A percentile compares a stretch with the other conserved stretches of the same genome.
Conservation (phyloP, 2,888 invertebrate genomes). For the Taenaris catops region DNA sequence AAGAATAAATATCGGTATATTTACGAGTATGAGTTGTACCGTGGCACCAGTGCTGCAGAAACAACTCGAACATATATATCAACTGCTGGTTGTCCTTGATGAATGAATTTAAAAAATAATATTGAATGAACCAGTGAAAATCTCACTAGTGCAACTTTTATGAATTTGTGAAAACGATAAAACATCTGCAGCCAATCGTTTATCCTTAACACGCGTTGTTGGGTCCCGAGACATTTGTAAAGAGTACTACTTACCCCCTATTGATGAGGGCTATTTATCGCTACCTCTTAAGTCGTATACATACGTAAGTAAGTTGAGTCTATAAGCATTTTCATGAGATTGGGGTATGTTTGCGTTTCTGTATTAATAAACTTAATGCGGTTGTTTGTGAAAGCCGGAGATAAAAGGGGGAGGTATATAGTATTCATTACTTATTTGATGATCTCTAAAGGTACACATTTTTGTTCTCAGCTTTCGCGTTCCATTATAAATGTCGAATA, state of each 20-base stretch:
- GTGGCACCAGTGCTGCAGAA: too few species aligned
- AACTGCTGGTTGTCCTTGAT: too few species aligned
- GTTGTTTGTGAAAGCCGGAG: conserved; percentile 14
- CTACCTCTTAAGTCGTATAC: conserved; percentile 25
- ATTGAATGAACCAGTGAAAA: too few species aligned
- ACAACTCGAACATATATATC: too few species aligned
- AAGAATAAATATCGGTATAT: too few species aligned
- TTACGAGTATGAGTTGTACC: too few species aligned
- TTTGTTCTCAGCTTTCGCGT: too few species aligned
- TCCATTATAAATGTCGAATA: too few species aligned
- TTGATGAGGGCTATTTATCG: conserved; percentile 36
- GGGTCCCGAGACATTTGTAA: conserved; percentile 31
- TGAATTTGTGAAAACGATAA: conserved; percentile 27
- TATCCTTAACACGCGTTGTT: conserved; percentile 33
- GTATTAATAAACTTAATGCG: conserved; percentile 15
- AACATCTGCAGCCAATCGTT: conserved; percentile 34
- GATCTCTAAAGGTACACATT: too few species aligned
- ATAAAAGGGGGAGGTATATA: not conserved
- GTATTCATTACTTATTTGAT: not conserved
- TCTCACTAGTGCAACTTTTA: too few species aligned
- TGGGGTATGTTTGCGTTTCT: conserved; percentile 15
- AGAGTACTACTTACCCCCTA: conserved; percentile 31
- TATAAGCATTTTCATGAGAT: conserved; percentile 19
- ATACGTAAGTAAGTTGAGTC: conserved; percentile 14
- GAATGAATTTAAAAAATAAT: too few species aligned